Conservation (phyloP, 2,113 vertebrate species). For the Lipophrys pholis region DNA sequence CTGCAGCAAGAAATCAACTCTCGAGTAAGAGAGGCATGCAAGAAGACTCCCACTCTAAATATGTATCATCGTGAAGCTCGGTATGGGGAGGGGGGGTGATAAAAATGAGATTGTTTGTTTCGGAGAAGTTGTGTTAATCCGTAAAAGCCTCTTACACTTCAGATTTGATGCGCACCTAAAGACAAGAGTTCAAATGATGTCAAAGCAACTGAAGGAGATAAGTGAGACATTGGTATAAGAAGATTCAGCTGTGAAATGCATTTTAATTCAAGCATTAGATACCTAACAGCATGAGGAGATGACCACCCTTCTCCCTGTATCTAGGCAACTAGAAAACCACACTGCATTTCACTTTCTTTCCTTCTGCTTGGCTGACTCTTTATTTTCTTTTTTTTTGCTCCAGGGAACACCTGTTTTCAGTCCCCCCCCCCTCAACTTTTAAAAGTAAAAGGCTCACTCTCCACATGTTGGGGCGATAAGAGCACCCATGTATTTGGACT, state of each 20-base stretch:
- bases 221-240: not conserved
- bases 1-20: conserved; percentile 58
- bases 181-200: not conserved
- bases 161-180: conserved; percentile 7
- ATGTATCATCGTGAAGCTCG: conserved; percentile 40
- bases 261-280: conserved; percentile 53
- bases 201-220: not conserved
- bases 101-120: conserved; percentile 57
- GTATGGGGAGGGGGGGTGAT: too few species aligned
- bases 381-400: conserved; percentile 22
- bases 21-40: conserved; percentile 44
- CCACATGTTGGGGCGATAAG: conserved; percentile 5
- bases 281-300: conserved; percentile 45
- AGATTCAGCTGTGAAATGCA: conserved; percentile 23
- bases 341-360: conserved; percentile 33
- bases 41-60: conserved; percentile 50
- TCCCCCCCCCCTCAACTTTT: conserved; percentile 11
- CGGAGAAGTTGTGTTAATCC: conserved; percentile 63
- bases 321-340: conserved; percentile 79
- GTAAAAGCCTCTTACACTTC: conserved; percentile 18
- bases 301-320: conserved; percentile 56
- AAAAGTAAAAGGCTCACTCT: conserved; percentile 41
- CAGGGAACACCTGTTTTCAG: conserved; percentile 23
- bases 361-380: conserved; percentile 35
- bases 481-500: not conserved